Base-by-base conservation (phyloP, 2,797 vertebrate species). In the Natrix natrix region DNA sequence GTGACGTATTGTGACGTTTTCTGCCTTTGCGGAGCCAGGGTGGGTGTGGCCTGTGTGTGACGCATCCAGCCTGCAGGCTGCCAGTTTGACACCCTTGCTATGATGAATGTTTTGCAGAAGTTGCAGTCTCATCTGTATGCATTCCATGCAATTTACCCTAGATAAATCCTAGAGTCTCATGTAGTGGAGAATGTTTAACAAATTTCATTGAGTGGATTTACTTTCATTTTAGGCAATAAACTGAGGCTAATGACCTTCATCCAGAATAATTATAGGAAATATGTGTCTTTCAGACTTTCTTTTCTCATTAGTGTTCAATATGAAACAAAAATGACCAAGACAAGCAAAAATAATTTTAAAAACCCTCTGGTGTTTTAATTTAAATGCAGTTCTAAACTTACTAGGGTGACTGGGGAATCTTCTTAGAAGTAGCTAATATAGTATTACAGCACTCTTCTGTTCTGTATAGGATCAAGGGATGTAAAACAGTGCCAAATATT, bases 401-500 rank as follows among this genome's bases (percentile, higher is more conserved):
- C 24, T 37, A 57, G 24, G 54, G 16, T 11, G 59, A 89, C 17
- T 8, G 1, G 32, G 56, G n/a, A 16, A 54, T 61, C 43, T 88
- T 86, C 89, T 90, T 43, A 83, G 43, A n/a, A 91, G 43, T 60
- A 91, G 93, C 91, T 90, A 86, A 66, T 90, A 52, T 92, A 63
- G 57, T 63, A 32, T 83, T 69, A 37, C 13, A 60, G 88, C 54
- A 16, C 63, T 90, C 22, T 74, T 83, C 89, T 83, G 13, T 83
- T 88, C 48, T 86, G 11, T 8, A 22, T 22, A 86, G 59, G 52
- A 86, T 88, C 54, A 57, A 55, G 59, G 66, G 52, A 92, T 90
- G 32, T 78, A 87, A n/a, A 94, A 87, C 56, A 78, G 59, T 91
- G 93, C 89, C 91, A 94, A 86, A 94, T 91, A 88, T 90, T 91